phyloP scores from a whole-genome alignment of 2,888 invertebrate genomes.

The Ormyrus pomaceus region DNA sequence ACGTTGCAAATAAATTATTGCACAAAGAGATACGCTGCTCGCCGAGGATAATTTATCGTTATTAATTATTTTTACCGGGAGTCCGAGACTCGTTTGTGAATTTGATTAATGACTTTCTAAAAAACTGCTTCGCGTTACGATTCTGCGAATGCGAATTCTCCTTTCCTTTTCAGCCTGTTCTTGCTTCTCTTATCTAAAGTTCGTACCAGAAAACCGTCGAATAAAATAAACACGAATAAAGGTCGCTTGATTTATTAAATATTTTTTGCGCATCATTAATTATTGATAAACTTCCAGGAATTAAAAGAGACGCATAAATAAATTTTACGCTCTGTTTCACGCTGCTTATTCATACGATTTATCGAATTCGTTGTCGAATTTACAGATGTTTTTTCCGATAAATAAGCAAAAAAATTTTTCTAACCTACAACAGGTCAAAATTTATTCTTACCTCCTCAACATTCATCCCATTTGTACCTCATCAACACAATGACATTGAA shows the following conservation, averaged over 20 bases:
- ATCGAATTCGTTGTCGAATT: too few species aligned
- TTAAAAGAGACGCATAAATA: background rate
- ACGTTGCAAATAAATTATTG: too few species aligned
- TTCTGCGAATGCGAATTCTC: conserved; percentile 7
- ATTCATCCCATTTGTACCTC: too few species aligned
- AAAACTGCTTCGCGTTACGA: background rate
- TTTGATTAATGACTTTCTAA: conserved; percentile 23
- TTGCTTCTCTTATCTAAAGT: background rate
- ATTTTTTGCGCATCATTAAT: background rate
- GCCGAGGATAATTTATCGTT: background rate
- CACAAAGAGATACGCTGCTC: background rate
- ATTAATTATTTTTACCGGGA: conserved; percentile 30
- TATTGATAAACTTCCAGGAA: background rate
- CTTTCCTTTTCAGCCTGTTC: background rate
- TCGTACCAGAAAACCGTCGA: background rate
- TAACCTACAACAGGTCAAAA: too few species aligned
- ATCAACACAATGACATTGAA: too few species aligned
- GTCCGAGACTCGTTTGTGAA: background rate
- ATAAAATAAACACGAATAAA: background rate
- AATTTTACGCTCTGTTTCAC: too few species aligned
- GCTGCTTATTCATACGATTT: too few species aligned
- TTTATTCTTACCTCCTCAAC: too few species aligned
- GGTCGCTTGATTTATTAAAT: too few species aligned
- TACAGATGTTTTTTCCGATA: too few species aligned
- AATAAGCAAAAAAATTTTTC: too few species aligned